phyloP scores from a whole-genome alignment of 2,888 invertebrate genomes.

The Acrobasis consociella region DNA sequence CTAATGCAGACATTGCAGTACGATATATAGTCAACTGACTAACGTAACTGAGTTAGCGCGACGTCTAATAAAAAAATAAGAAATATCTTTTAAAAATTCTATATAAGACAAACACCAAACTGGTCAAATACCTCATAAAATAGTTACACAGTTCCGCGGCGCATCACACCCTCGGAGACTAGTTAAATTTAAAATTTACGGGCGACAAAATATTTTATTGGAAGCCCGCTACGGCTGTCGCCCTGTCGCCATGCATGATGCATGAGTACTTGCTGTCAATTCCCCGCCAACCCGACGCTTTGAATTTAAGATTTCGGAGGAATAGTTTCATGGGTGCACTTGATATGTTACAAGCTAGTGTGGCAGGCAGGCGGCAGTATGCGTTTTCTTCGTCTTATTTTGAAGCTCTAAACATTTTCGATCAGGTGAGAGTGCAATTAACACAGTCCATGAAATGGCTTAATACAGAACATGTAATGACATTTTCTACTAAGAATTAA shows the following conservation, averaged over 20 bases:
- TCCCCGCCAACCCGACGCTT: background rate
- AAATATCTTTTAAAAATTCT: too few species aligned
- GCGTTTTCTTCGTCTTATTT: too few species aligned
- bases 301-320: slow-evolving; percentile 8
- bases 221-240: background rate
- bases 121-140: background rate
- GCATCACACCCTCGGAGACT: background rate
- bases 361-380: too few species aligned
- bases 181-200: slow-evolving; percentile 18
- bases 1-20: too few species aligned
- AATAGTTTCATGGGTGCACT: background rate
- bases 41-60: too few species aligned
- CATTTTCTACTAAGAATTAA: too few species aligned
- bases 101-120: background rate
- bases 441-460: too few species aligned
- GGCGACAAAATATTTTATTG: slow-evolving; percentile 16
- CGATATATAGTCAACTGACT: too few species aligned
- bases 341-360: background rate
- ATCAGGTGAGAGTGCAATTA: too few species aligned
- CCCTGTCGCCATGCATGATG: slow-evolving; percentile 10
- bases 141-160: background rate
- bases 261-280: slow-evolving; percentile 12
- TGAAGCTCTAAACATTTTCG: too few species aligned
- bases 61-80: too few species aligned
- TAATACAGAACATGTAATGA: too few species aligned